A percentile compares a stretch with the other conserved stretches of the same genome.
Evolutionary conservation across 1,140 invertebrate species (phyloP).

Genomic region (Potamilus streckersoni): DNA sequence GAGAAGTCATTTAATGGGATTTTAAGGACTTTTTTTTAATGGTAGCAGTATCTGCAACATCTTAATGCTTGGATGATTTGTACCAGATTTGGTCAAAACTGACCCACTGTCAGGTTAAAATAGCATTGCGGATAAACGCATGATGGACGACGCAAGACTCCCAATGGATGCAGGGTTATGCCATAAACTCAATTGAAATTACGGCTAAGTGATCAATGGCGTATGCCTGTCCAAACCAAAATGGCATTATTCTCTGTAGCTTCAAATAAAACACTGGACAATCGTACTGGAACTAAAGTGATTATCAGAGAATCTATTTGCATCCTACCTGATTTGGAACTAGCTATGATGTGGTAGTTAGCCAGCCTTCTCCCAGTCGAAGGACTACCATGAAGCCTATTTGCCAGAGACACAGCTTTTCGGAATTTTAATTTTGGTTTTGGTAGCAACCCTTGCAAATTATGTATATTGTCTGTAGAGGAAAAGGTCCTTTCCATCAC

Average conservation of each 20-base stretch:
- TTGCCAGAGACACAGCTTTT: conserved; percentile 60
- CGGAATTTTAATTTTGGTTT: conserved; percentile 65
- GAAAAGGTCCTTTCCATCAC: conserved; percentile 57
- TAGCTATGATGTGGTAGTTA: conserved; percentile 63
- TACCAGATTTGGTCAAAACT: no score
- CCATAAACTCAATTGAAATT: no score
- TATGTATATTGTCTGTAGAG: conserved; percentile 66
- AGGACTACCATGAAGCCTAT: conserved; percentile 62
- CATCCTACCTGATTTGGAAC: conserved; percentile 62
- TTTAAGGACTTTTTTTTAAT: no score
- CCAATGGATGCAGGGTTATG: no score
- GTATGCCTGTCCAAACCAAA: conserved; percentile 1
- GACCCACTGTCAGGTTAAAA: no score
- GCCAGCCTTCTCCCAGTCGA: conserved; percentile 63
- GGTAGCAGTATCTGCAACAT: no score
- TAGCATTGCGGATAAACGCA: no score
- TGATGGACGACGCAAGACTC: no score
- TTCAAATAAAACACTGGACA: not conserved
- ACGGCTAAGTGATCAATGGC: not conserved
- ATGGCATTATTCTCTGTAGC: not conserved
- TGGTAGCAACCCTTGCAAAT: conserved; percentile 66
- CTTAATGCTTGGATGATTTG: no score
- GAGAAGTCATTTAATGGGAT: no score
- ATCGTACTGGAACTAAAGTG: not conserved
- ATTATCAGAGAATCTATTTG: not conserved